A percentile compares a stretch with the other conserved stretches of the same genome.
phyloP scores from a whole-genome alignment of 2,113 vertebrate genomes.

The Epinephelus lanceolatus region DNA sequence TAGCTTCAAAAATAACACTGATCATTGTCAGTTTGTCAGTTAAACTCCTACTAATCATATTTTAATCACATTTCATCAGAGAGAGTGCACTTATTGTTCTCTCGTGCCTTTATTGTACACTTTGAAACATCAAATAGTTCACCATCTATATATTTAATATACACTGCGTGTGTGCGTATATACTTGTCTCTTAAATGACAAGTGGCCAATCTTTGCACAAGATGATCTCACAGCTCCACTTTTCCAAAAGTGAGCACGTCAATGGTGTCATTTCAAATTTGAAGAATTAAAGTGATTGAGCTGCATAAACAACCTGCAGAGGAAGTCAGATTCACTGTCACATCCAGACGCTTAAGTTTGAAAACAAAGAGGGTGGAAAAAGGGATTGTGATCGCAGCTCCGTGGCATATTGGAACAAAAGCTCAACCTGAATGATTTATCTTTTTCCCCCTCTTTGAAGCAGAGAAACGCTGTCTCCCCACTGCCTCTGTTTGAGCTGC shows the following conservation, averaged over 20 bases:
- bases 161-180: neutral
- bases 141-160: constrained; percentile 5
- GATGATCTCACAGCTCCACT: constrained; percentile 80
- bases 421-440: constrained; percentile 84
- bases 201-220: constrained; percentile 73
- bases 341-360: constrained; percentile 83
- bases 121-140: constrained; percentile 21
- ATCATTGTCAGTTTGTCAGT: constrained; percentile 72
- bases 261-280: constrained; percentile 86
- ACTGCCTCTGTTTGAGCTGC: constrained; percentile 73
- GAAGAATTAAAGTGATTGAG: constrained; percentile 84
- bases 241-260: constrained; percentile 78
- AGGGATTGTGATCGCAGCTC: constrained; percentile 85
- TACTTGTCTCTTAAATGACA: constrained; percentile 65
- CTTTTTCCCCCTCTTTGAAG: constrained; percentile 75
- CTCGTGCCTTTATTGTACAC: constrained; percentile 16
- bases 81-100: constrained; percentile 36
- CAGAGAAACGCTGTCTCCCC: constrained; percentile 70
- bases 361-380: constrained; percentile 81
- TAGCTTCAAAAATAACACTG: constrained; percentile 74
- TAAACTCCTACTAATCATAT: constrained; percentile 72
- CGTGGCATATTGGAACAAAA: constrained; percentile 82
- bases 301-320: constrained; percentile 86
- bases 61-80: constrained; percentile 68
- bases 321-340: constrained; percentile 85